Evolutionary conservation across 1,140 invertebrate species (phyloP).

Genomic region (Lethrus apterus): DNA sequence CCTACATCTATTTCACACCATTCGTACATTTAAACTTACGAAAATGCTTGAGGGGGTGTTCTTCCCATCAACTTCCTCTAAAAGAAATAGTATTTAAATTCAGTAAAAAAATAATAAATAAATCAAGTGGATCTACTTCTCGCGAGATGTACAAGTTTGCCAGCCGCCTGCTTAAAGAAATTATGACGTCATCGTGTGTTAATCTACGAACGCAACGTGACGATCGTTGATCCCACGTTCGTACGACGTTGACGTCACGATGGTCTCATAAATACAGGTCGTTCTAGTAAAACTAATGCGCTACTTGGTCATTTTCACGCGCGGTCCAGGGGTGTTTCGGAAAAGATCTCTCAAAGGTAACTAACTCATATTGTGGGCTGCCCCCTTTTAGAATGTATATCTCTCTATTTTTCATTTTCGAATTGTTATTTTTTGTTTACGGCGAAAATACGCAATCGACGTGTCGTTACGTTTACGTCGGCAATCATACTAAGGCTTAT

Average conservation of each 20-base stretch:
- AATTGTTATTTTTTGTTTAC: conserved; percentile 8
- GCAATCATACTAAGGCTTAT: too few relatives aligned
- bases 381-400: conserved; percentile 41
- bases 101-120: too few relatives aligned
- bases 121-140: too few relatives aligned
- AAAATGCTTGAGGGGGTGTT: too few relatives aligned
- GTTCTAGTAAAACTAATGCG: conserved; percentile 44
- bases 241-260: background rate
- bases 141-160: conserved; percentile 37
- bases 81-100: too few relatives aligned
- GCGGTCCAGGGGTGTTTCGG: conserved; percentile 74
- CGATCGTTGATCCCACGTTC: background rate
- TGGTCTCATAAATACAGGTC: conserved; percentile 18
- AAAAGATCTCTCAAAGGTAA: conserved; percentile 89
- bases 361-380: conserved; percentile 43
- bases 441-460: too few relatives aligned
- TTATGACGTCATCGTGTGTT: conserved; percentile 2
- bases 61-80: too few relatives aligned
- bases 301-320: conserved; percentile 44
- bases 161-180: conserved; percentile 37
- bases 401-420: conserved; percentile 23
- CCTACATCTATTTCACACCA: too few relatives aligned
- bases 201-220: too few relatives aligned
- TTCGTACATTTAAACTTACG: too few relatives aligned
- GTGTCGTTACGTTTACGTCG: too few relatives aligned